Evolutionary conservation across 1,140 invertebrate genomes (phyloP).

Genomic region (Caenorhabditis briggsae): DNA sequence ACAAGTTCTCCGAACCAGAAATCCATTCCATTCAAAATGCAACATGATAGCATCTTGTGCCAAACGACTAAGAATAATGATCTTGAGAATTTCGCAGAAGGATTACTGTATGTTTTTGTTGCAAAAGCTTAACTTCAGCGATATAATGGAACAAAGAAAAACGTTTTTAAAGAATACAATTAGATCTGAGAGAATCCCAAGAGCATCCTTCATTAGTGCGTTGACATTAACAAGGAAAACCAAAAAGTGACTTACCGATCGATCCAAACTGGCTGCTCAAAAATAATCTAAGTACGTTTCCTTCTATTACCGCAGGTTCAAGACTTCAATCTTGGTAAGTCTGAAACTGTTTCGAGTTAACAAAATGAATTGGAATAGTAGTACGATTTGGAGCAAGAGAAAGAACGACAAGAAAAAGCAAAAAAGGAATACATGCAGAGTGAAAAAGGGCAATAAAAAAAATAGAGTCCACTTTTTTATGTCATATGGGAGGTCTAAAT

Average conservation of each 20-base stretch:
- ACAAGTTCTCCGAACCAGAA: conserved; percentile 3
- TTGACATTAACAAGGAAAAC: not conserved
- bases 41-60: conserved; percentile 31
- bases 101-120: not conserved
- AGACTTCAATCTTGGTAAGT: not conserved
- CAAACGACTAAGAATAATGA: conserved; percentile 20
- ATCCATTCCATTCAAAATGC: conserved; percentile 44
- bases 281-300: not conserved
- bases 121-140: too few species aligned
- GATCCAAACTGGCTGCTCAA: conserved; percentile 16
- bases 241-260: conserved; percentile 29
- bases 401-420: not conserved
- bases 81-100: not conserved
- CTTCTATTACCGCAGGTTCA: not conserved
- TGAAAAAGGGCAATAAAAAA: not conserved
- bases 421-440: not conserved
- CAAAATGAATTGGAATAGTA: not conserved
- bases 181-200: conserved; percentile 1
- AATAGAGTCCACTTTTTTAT: not conserved
- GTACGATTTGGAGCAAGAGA: not conserved
- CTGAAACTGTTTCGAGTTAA: not conserved
- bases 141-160: too few species aligned
- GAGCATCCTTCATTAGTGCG: conserved; percentile 41
- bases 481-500: not conserved
- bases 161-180: not conserved